These are phyloP conservation scores for Channallabes apus DNA, from an alignment of 2,797 vertebrate genomes.

Conservation along the genomic window DNA sequence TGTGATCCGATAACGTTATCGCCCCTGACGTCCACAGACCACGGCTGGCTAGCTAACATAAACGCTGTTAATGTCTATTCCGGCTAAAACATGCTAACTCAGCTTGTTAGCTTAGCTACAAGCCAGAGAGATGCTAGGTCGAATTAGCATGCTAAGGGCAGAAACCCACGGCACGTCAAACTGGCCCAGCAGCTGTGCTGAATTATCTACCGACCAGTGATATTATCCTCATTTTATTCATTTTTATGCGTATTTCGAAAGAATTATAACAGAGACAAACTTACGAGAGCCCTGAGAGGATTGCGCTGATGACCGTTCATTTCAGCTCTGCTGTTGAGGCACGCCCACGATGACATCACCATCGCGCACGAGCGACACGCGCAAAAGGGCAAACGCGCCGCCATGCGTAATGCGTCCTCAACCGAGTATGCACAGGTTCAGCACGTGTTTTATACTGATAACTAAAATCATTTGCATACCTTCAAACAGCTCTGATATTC, in stretches of 20 bases:
- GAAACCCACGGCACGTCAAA: not conserved
- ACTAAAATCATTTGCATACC: not conserved
- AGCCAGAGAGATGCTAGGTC: slow-evolving; percentile 49
- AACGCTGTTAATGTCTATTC: not conserved
- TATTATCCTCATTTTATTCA: too few relatives aligned
- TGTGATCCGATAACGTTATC: not conserved
- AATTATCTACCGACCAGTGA: too few relatives aligned
- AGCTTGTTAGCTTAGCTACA: slow-evolving; percentile 34
- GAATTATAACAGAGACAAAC: slow-evolving; percentile 54
- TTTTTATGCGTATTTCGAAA: not conserved
- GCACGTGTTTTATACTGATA: not conserved
- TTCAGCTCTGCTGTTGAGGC: slow-evolving; percentile 75
- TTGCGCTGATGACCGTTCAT: slow-evolving; percentile 80
- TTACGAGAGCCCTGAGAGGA: slow-evolving; percentile 77
- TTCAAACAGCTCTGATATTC: not conserved
- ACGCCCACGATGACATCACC: slow-evolving; percentile 80
- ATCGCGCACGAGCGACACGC: slow-evolving; percentile 63
- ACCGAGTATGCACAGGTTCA: not conserved
- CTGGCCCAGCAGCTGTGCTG: not conserved
- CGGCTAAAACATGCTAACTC: slow-evolving; percentile 33
- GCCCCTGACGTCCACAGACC: not conserved
- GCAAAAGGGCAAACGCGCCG: not conserved
- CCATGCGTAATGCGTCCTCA: not conserved
- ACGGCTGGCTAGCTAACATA: not conserved
- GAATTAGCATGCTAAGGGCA: slow-evolving; percentile 49